These are phyloP conservation scores for Apostichopus leukothele DNA, from an alignment of 53 echinoderm and acorn worm species.

Conservation along the genomic window DNA sequence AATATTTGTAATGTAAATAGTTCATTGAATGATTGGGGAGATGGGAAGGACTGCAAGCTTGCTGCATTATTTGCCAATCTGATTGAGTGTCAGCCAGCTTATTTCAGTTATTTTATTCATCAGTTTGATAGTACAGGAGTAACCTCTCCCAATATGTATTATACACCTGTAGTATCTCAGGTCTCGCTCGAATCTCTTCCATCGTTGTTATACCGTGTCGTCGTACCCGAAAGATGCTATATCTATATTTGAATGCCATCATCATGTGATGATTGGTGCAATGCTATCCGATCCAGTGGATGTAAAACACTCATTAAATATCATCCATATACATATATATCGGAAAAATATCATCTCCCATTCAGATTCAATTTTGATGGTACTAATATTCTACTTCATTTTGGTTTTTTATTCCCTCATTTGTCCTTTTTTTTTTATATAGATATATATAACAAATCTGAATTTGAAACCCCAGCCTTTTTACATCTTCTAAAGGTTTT, in stretches of 20 bases:
- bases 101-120: not conserved
- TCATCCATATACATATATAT: no score
- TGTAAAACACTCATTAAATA: no score
- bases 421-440: not conserved
- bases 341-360: no score
- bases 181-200: no score
- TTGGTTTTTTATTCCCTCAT: slow-evolving; percentile 4
- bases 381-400: not conserved
- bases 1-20: slow-evolving; percentile 18
- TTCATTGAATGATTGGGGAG: not conserved
- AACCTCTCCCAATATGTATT: not conserved
- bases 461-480: slow-evolving; percentile 7
- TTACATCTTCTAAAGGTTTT: not conserved
- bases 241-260: no score
- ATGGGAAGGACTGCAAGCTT: not conserved
- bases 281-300: no score
- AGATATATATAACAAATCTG: not conserved
- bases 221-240: no score
- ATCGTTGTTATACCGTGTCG: no score
- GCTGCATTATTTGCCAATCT: not conserved
- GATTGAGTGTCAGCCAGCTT: not conserved
- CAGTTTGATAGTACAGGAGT: not conserved
- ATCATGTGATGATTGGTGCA: no score
- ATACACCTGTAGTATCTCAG: no score
- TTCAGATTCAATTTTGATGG: not conserved